Conservation (phyloP, 2,113 vertebrate species). For the Pterophyllum scalare region DNA sequence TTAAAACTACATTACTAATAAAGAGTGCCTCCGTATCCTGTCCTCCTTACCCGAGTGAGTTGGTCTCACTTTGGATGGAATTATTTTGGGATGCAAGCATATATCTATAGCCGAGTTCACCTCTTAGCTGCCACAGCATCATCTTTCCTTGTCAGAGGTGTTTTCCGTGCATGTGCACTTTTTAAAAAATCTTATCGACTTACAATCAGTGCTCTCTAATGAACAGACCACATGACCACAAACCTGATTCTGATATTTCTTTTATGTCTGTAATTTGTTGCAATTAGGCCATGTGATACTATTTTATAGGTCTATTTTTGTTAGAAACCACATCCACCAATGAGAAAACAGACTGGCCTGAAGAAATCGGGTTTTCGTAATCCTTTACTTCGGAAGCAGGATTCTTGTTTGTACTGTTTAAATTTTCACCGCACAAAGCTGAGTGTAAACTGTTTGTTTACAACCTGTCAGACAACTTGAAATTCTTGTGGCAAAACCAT, state of each 20-base stretch:
- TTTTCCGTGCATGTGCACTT: not conserved
- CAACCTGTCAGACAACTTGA: not conserved
- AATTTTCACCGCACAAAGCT: not conserved
- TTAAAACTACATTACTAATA: too few relatives aligned
- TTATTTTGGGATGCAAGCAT: not conserved
- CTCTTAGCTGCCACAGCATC: conserved; percentile 4
- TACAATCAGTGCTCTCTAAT: not conserved
- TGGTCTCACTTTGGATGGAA: not conserved
- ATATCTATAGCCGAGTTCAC: too few relatives aligned
- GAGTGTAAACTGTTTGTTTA: not conserved
- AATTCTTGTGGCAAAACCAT: not conserved
- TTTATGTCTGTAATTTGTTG: not conserved
- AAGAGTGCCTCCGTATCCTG: not conserved
- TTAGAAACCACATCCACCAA: not conserved
- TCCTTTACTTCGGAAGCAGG: rapidly evolving
- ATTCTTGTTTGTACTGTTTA: not conserved
- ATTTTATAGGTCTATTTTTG: not conserved
- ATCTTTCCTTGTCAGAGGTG: not conserved
- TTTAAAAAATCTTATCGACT: not conserved
- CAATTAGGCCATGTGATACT: not conserved
- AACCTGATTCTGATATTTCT: not conserved
- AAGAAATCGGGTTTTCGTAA: too few relatives aligned
- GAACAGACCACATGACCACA: not conserved
- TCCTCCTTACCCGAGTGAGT: too few relatives aligned
- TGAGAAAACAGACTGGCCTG: not conserved